phyloP scores from a whole-genome alignment of 2,888 invertebrate genomes.

The Lottia gigantea region DNA sequence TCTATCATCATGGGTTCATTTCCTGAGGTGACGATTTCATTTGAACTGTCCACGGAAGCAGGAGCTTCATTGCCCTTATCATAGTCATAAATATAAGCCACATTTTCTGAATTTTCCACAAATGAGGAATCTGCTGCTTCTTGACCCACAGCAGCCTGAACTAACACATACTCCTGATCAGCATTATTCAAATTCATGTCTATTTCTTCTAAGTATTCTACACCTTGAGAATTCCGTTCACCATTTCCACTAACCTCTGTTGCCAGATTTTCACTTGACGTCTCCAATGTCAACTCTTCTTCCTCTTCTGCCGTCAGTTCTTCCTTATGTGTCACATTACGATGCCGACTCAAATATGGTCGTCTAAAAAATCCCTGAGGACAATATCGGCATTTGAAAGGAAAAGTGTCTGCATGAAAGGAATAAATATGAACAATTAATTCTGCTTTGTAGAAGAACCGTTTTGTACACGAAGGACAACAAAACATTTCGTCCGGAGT shows the following conservation, averaged over 20 bases:
- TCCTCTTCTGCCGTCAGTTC: constrained; percentile 24
- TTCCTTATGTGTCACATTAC: constrained; percentile 38
- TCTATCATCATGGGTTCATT: neutral
- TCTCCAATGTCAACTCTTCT: constrained; percentile 12
- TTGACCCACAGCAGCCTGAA: no score
- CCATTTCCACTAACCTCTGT: no score
- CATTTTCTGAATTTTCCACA: no score
- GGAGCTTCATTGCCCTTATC: no score
- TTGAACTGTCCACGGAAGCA: no score
- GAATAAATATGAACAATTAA: constrained; percentile 51
- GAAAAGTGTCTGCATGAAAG: constrained; percentile 46
- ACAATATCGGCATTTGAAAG: constrained; percentile 44
- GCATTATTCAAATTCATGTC: no score
- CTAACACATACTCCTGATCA: no score
- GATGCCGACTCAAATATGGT: constrained; percentile 43
- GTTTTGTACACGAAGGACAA: constrained; percentile 45
- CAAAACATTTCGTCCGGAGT: constrained; percentile 42
- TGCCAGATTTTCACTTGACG: neutral
- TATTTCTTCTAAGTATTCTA: no score
- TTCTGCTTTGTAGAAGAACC: constrained; percentile 49
- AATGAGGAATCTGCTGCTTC: no score
- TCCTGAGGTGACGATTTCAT: no score
- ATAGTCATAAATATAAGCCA: no score
- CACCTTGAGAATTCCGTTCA: no score
- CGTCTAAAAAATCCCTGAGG: constrained; percentile 49